A percentile compares a stretch with the other conserved stretches of the same genome.
Evolutionary conservation across 1,140 invertebrate genomes (phyloP).

Genomic region (Drosophila littoralis): DNA sequence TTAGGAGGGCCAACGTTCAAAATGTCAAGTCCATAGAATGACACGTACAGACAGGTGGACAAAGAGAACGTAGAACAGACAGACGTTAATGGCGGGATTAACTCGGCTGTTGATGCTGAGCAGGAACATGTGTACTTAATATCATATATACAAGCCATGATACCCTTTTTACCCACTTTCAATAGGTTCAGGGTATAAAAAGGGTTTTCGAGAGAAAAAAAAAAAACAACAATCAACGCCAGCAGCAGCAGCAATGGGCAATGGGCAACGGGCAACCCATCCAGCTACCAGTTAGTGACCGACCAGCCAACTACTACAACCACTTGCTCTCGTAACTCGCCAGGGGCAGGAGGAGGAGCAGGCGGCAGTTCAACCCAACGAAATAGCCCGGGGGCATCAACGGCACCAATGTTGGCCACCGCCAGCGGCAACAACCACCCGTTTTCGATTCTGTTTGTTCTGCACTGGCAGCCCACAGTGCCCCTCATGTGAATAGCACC

Average conservation of each 20-base stretch:
- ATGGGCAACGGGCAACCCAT: slow-evolving; percentile 7
- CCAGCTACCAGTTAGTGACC: slow-evolving; percentile 43
- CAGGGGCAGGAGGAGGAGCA: slow-evolving; percentile 12
- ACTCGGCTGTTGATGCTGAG: no score
- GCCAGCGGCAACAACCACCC: slow-evolving; percentile 57
- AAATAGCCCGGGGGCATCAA: slow-evolving; percentile 12
- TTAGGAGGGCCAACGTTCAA: no score
- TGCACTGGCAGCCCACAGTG: slow-evolving; percentile 38
- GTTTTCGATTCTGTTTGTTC: slow-evolving; percentile 76
- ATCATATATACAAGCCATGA: no score
- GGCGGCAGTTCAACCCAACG: slow-evolving; percentile 16
- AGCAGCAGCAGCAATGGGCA: slow-evolving; percentile 35
- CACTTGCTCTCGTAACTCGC: slow-evolving; percentile 21
- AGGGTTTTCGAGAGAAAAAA: slow-evolving; percentile 73
- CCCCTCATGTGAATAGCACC: slow-evolving; percentile 15
- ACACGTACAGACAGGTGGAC: no score
- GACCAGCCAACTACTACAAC: slow-evolving; percentile 40
- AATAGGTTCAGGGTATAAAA: slow-evolving; percentile 10
- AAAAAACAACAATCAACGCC: slow-evolving; percentile 61
- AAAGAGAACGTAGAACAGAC: no score
- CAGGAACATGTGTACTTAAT: no score
- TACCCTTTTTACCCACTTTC: no score
- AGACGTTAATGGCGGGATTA: no score
- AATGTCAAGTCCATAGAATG: no score
- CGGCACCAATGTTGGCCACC: slow-evolving; percentile 19